A percentile compares a stretch with the other conserved stretches of the same genome.
phyloP scores from a whole-genome alignment of 2,888 invertebrate genomes.

The Leptinotarsa haldemani region DNA sequence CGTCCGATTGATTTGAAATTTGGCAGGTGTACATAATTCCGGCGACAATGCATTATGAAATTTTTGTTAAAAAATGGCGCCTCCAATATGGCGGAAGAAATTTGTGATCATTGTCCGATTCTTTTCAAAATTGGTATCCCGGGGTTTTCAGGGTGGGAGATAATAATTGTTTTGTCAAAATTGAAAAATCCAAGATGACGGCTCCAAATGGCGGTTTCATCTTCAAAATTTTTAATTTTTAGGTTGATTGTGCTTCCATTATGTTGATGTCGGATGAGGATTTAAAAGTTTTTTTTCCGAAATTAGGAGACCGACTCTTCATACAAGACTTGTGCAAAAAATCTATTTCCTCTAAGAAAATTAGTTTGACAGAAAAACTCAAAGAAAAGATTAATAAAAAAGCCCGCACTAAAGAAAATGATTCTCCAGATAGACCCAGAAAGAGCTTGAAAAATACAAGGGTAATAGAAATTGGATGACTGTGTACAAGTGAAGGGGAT shows the following conservation, averaged over 20 bases:
- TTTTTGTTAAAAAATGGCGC: too few relatives aligned
- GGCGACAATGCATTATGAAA: too few relatives aligned
- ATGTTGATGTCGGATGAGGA: slow-evolving; percentile 14
- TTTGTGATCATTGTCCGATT: not conserved
- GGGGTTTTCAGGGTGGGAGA: not conserved
- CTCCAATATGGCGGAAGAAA: not conserved
- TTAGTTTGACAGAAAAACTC: slow-evolving; percentile 4
- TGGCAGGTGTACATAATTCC: too few relatives aligned
- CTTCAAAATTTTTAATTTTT: not conserved
- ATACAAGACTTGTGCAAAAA: slow-evolving; percentile 15
- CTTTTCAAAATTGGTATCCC: not conserved
- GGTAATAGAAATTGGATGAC: slow-evolving; percentile 27
- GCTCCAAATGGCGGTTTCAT: not conserved
- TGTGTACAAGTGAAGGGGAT: not conserved
- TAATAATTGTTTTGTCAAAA: not conserved
- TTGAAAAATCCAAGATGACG: not conserved
- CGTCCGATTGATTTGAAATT: too few relatives aligned
- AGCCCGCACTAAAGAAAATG: not conserved
- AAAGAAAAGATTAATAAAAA: slow-evolving; percentile 6
- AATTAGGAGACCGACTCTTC: slow-evolving; percentile 10
- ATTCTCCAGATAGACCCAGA: not conserved
- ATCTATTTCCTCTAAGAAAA: slow-evolving; percentile 13
- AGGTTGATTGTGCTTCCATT: slow-evolving; percentile 15
- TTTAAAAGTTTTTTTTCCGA: slow-evolving; percentile 10
- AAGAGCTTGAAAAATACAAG: slow-evolving; percentile 10